A percentile compares a stretch with the other conserved stretches of the same genome.
Conservation (phyloP, 2,797 vertebrate genomes). For the Aythya fuligula region DNA sequence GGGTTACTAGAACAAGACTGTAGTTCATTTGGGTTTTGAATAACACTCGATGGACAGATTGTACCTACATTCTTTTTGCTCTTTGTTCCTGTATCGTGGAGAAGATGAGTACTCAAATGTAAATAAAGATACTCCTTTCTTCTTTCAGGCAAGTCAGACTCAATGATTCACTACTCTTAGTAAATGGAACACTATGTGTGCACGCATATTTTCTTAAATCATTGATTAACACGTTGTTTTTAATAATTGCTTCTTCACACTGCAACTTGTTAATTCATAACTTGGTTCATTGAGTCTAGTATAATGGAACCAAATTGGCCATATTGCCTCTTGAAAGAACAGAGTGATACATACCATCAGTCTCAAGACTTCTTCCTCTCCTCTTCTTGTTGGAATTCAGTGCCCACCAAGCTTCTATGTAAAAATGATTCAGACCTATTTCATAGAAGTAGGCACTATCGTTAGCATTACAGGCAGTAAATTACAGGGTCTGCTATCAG, state of each 20-base stretch:
- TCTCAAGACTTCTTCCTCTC: not conserved
- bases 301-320: not conserved
- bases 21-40: not conserved
- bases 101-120: not conserved
- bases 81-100: not conserved
- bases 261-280: constrained; percentile 1
- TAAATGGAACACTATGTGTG: not conserved
- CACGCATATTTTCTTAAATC: not conserved
- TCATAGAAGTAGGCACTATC: constrained; percentile 9
- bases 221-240: not conserved
- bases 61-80: accelerated
- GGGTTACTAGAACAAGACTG: not conserved
- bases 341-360: not conserved
- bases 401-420: constrained; percentile 6
- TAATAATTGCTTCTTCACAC: not conserved
- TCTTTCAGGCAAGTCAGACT: not conserved
- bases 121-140: not conserved
- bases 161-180: not conserved
- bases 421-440: constrained; percentile 24
- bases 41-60: not conserved
- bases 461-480: constrained; percentile 39
- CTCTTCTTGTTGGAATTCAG: not conserved
- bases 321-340: not conserved
- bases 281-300: not conserved
- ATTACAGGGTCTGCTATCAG: constrained; percentile 25